Base-by-base conservation (phyloP, 2,888 invertebrate species). In the Spodoptera exigua region DNA sequence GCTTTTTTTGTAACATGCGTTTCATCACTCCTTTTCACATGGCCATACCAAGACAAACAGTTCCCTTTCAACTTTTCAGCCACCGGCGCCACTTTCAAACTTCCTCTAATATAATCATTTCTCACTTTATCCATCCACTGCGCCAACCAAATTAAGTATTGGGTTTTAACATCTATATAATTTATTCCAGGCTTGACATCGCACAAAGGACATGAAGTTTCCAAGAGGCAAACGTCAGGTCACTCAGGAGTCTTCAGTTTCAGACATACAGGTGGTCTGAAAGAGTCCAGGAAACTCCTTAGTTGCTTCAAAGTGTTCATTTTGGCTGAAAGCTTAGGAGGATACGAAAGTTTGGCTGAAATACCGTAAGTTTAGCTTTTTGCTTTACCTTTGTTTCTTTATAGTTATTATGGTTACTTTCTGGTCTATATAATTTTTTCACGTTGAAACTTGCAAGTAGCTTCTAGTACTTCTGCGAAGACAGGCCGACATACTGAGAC, bases 211-310 rank as follows among this genome's bases (percentile, higher is more conserved):
- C 95, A 98, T 84, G 95, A 96, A 70, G 82, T 99, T 32, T 96
- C 97, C 7, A 95, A 96, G 78, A 96, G 95, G 80, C 99, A 99
- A 91, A 96, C 96, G 64, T 95, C 95, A 47, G 98, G 98, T 0
- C 97, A 98, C 89, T 98, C 99, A 66, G 99, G 99, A 2, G 98
- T 99, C 93, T 95, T 99, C 77, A 96, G 98, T 13, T 98, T 99
- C 83, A 98, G 97, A 79, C 94, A 99, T 13, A 96, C 96, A 79
- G 98, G 98, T 0, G 96, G 95, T 3, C 82, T 97, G 34, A 92
- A 96, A 52, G 96, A 97, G 76, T 96, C 97, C 0, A 94, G 94
- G 49, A 96, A 95, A 58, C 97, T 99, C 82, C 90, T 99, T 16
- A 95, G 96, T 74, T 88, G 95, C 3, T 90, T 99, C 16, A 97